Evolutionary conservation across 2,797 vertebrate genomes (phyloP), one percentile per base, ranked within the genome.

Genomic region (Denticeps clupeoides): DNA sequence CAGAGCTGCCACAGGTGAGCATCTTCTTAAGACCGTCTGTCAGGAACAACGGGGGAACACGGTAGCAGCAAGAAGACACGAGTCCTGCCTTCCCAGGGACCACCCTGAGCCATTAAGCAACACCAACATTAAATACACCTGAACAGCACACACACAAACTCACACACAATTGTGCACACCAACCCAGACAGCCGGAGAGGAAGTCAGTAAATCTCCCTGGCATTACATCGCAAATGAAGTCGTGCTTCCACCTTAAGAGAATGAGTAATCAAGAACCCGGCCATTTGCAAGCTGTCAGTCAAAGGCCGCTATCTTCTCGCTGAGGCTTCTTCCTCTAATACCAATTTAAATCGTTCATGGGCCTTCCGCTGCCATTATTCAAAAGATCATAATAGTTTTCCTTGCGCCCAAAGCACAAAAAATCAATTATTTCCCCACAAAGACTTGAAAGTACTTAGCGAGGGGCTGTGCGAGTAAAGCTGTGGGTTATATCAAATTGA

Each of bases 331-430:
- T 91, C 85, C 89, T 93, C 91, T 93, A 97, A 96, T 89, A 96
- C 90, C 94, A 98, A 97, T 98, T 98, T 97, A 97, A 98, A 98
- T 96, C 87, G 87, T 89, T 93, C 91, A 86, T 88, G 89, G 90
- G 88, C 89, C 60, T 89, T 92, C 90, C 87, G 87, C 89, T 91
- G 89, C 91, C 91, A 92, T 98, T 97, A 97, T 98, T 97, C 91
- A 97, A 97, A 98, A 97, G 93, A 98, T 98, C 93, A 97, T 98
- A 97, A 98, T 98, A 97, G 95, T 98, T 98, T 98, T 97, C 91
- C 91, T 91, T 88, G 89, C 88, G 92, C 93, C 93, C 92, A 95
- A 88, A 96, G 94, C 94, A 98, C 91, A 98, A 97, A 97, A 97
- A 98, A 98, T 98, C 94, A 97, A 98, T 98, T 98, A 98, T 97